These are phyloP conservation scores for Agrotis segetum DNA, from an alignment of 2,888 invertebrate species.

Conservation along the genomic window DNA sequence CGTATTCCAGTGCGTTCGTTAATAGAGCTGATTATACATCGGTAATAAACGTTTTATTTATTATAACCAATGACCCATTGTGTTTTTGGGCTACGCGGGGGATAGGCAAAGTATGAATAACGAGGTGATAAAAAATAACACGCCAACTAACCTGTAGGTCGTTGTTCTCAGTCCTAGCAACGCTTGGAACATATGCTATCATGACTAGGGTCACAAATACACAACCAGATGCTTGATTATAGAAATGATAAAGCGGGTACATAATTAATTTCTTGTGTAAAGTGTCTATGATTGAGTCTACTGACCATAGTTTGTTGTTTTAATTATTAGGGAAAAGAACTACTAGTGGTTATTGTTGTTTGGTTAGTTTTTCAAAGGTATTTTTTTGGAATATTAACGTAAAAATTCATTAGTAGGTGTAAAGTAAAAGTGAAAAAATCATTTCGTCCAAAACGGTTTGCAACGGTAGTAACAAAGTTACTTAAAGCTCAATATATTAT, in stretches of 20 bases:
- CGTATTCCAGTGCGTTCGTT: conserved; percentile 51
- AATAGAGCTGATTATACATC: conserved; percentile 43
- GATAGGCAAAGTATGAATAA: conserved; percentile 27
- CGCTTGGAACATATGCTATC: conserved; percentile 43
- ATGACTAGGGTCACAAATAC: conserved; percentile 36
- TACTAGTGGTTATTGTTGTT: conserved; percentile 5
- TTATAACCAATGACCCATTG: conserved; percentile 51
- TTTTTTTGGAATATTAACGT: neutral
- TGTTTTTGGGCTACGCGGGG: conserved; percentile 22
- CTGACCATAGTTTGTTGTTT: conserved; percentile 3
- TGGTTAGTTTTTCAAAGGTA: conserved; percentile 23
- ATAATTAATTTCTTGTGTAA: conserved; percentile 16
- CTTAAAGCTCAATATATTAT: no score
- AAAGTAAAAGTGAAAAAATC: neutral
- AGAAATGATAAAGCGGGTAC: neutral
- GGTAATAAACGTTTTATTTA: conserved; percentile 62
- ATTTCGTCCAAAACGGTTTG: neutral
- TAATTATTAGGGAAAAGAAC: conserved; percentile 31
- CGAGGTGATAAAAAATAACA: conserved; percentile 51
- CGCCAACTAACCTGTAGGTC: conserved; percentile 54
- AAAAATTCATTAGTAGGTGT: no score
- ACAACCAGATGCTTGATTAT: conserved; percentile 20
- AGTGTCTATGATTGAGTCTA: neutral
- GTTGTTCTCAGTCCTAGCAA: conserved; percentile 45
- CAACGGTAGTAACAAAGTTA: neutral